phyloP scores from a whole-genome alignment of 2,888 invertebrate species.

The Idaea biselata region DNA sequence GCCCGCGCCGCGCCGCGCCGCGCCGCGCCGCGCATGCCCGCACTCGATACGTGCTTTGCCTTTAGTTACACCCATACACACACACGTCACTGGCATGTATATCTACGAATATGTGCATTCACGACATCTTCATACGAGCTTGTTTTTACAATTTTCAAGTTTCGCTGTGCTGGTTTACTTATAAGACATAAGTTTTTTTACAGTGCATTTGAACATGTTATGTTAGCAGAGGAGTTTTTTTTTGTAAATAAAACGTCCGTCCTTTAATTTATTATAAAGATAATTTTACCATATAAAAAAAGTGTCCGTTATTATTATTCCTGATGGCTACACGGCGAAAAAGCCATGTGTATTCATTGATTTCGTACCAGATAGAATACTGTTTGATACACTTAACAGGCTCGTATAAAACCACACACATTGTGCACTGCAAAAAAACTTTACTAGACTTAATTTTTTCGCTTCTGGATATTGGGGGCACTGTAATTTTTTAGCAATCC shows the following conservation, averaged over 20 bases:
- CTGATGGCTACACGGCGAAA: neutral
- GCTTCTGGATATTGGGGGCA: constrained; percentile 53
- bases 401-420: neutral
- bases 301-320: too few species aligned
- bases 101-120: constrained; percentile 36
- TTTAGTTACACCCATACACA: constrained; percentile 40
- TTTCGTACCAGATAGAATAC: constrained; percentile 25
- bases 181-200: constrained; percentile 13
- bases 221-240: neutral
- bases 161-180: constrained; percentile 64
- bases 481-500: constrained; percentile 52
- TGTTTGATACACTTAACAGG: neutral
- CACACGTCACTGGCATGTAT: constrained; percentile 44
- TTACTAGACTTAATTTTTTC: constrained; percentile 40
- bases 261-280: too few species aligned
- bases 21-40: constrained; percentile 35
- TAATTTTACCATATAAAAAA: too few species aligned
- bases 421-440: neutral
- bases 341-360: neutral
- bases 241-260: neutral
- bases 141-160: constrained; percentile 56
- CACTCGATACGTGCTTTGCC: constrained; percentile 50
- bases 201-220: neutral
- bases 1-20: constrained; percentile 38
- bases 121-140: constrained; percentile 65